Conservation (phyloP, 1,140 invertebrate genomes). For the Cydia fagiglandana region DNA sequence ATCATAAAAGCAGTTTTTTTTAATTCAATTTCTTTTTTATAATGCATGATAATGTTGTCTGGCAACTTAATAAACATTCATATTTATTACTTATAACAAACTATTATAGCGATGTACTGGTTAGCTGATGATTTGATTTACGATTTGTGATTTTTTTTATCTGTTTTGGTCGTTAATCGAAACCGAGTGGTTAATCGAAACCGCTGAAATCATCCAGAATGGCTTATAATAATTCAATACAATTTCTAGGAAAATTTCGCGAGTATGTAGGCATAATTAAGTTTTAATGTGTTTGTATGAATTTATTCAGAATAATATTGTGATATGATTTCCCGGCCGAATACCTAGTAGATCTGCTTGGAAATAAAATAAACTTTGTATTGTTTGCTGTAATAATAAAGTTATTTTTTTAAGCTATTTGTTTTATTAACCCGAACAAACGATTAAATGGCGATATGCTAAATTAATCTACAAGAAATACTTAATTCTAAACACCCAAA, state of each 20-base stretch:
- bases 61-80: too few relatives aligned
- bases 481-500: too few relatives aligned
- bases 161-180: too few relatives aligned
- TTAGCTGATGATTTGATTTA: background rate
- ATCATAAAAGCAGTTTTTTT: background rate
- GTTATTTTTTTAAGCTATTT: background rate
- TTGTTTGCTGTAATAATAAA: conserved; percentile 15
- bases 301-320: background rate
- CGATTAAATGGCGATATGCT: too few relatives aligned
- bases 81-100: background rate
- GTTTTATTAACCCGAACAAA: background rate
- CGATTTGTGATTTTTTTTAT: background rate
- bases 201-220: too few relatives aligned
- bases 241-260: background rate
- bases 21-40: background rate
- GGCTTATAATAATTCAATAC: background rate
- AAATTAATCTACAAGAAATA: too few relatives aligned
- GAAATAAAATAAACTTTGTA: conserved; percentile 10
- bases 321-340: conserved; percentile 5
- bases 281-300: background rate
- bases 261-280: background rate
- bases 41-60: background rate
- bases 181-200: too few relatives aligned
- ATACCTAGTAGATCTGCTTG: conserved; percentile 4
- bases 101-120: background rate